phyloP scores from a whole-genome alignment of 2,113 vertebrate genomes.

The Thryonomys swinderianus region DNA sequence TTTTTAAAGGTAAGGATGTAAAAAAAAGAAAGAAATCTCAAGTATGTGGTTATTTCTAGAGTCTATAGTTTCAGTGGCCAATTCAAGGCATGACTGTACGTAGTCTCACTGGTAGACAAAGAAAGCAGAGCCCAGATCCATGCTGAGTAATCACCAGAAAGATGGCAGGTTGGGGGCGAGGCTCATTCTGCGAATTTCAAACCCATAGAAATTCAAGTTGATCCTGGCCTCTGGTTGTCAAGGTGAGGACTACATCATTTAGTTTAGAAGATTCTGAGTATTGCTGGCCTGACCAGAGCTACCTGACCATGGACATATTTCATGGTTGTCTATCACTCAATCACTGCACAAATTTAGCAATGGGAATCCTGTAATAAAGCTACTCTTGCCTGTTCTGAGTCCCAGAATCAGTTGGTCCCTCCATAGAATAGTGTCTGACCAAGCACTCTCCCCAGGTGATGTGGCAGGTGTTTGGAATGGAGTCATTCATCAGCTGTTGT shows the following conservation, averaged over 20 bases:
- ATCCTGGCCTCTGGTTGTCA: too few relatives aligned
- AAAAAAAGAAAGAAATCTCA: background rate
- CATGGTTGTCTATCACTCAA: background rate
- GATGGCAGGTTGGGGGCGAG: rapidly evolving
- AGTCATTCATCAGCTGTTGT: background rate
- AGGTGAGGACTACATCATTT: background rate
- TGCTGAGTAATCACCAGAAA: background rate
- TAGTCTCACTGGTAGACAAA: background rate
- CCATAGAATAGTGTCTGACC: background rate
- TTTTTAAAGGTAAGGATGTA: background rate
- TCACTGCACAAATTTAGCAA: background rate
- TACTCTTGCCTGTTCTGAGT: background rate
- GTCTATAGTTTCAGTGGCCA: background rate
- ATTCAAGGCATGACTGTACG: background rate
- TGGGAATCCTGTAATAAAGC: background rate
- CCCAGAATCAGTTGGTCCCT: background rate
- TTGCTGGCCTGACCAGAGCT: background rate
- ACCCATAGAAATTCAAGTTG: background rate
- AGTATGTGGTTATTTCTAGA: background rate
- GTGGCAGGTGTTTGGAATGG: background rate
- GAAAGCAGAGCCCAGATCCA: background rate
- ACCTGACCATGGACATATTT: background rate
- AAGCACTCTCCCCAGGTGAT: background rate
- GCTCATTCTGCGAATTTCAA: background rate
- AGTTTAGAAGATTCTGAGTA: background rate